A percentile compares a stretch with the other conserved stretches of the same genome.
Conservation (phyloP, 2,113 vertebrate species). For the Clarias batrachus region DNA sequence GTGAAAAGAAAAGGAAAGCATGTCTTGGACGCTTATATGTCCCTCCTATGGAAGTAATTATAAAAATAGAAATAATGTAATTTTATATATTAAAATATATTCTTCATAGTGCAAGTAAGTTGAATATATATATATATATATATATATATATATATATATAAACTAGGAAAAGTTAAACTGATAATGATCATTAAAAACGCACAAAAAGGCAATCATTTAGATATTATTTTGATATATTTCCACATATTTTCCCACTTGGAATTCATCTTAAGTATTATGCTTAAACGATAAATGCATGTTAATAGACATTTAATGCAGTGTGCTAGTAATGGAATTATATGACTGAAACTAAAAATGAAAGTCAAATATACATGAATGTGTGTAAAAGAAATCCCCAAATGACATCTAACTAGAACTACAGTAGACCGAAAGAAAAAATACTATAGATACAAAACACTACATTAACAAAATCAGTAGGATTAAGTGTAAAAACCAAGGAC, state of each 20-base stretch:
- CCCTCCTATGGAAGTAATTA: too few species aligned
- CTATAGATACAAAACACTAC: not conserved
- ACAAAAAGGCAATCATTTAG: not conserved
- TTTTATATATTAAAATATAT: not conserved
- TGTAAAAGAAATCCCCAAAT: not conserved
- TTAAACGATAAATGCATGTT: not conserved
- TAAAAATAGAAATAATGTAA: not conserved
- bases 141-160: too few species aligned
- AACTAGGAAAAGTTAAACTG: not conserved
- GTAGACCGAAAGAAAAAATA: not conserved
- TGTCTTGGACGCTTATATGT: too few species aligned
- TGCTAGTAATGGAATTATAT: not conserved
- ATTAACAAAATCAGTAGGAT: not conserved
- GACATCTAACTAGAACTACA: not conserved
- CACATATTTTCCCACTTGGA: not conserved
- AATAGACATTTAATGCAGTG: not conserved
- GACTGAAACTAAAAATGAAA: not conserved
- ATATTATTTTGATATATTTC: not conserved
- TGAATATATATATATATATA: too few species aligned
- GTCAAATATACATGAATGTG: not conserved
- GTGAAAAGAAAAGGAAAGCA: too few species aligned
- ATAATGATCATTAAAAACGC: not conserved
- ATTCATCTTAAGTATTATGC: not conserved
- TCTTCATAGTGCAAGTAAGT: not conserved
- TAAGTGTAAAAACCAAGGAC: not conserved